Evolutionary conservation across 1,140 invertebrate genomes (phyloP).

Genomic region (Maconellicoccus hirsutus): DNA sequence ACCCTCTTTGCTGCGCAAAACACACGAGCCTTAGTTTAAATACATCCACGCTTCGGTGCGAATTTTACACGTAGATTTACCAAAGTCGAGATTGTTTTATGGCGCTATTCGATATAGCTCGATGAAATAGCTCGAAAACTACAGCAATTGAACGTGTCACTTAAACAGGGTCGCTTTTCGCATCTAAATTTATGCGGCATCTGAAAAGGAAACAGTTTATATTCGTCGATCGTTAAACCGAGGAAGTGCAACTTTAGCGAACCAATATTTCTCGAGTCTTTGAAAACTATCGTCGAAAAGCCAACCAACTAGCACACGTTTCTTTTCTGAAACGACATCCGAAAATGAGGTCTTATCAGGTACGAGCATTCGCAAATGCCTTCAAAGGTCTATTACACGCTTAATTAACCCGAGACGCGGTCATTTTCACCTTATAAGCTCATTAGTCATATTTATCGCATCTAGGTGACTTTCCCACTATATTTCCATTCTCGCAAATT

Average conservation of each 20-base stretch:
- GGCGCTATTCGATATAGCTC: not conserved
- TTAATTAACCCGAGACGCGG: too few relatives aligned
- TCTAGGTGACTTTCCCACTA: too few relatives aligned
- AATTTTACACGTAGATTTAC: not conserved
- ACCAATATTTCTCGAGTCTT: not conserved
- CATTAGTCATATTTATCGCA: too few relatives aligned
- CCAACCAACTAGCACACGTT: too few relatives aligned
- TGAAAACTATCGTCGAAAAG: not conserved
- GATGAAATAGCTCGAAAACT: not conserved
- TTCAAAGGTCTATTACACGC: too few relatives aligned
- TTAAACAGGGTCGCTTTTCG: not conserved
- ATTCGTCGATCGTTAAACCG: not conserved
- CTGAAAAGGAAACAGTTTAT: slow-evolving; percentile 3
- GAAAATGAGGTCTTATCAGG: too few relatives aligned
- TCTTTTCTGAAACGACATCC: too few relatives aligned
- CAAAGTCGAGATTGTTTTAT: not conserved
- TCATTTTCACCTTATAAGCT: too few relatives aligned
- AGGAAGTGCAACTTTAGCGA: not conserved
- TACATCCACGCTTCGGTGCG: not conserved
- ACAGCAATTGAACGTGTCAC: not conserved
- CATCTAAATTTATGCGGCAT: not conserved
- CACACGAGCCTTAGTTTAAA: not conserved
- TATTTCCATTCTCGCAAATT: too few relatives aligned
- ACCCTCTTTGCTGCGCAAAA: too few relatives aligned
- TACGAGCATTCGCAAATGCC: too few relatives aligned